A percentile compares a stretch with the other conserved stretches of the same genome.
Evolutionary conservation across 2,113 vertebrate species (phyloP).

Genomic region (Tauraco erythrolophus): DNA sequence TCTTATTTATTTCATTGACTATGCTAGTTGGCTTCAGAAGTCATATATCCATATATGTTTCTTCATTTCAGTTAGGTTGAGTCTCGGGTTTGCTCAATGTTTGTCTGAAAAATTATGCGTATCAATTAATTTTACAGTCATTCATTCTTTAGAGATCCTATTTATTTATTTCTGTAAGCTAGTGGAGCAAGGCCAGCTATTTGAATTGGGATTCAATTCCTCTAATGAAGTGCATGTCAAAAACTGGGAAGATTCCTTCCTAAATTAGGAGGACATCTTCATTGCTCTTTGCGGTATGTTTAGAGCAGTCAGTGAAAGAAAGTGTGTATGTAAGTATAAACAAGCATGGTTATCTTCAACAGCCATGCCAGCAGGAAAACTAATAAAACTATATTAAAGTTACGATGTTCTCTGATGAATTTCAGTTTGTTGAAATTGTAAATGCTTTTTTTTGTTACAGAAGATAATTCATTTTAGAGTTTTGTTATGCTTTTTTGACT

Average conservation of each 20-base stretch:
- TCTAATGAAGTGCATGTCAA: not conserved
- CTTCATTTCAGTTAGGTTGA: not conserved
- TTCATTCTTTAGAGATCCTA: not conserved
- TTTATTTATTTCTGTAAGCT: not conserved
- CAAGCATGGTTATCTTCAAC: not conserved
- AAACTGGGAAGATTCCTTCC: not conserved
- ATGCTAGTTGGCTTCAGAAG: constrained; percentile 1
- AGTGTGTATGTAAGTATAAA: not conserved
- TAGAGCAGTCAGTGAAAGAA: not conserved
- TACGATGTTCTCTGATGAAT: not conserved
- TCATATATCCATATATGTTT: not conserved
- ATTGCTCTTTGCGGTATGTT: not conserved
- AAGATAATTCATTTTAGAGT: not conserved
- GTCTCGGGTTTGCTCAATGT: not conserved
- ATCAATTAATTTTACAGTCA: not conserved
- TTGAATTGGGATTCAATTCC: not conserved
- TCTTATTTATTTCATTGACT: constrained; percentile 27
- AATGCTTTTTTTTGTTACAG: not conserved
- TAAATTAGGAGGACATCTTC: not conserved
- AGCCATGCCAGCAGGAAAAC: not conserved
- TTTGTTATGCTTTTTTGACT: not conserved
- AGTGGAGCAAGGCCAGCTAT: not conserved
- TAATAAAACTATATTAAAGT: not conserved
- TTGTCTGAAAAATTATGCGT: not conserved
- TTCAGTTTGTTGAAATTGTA: not conserved